These are phyloP conservation scores for Cataglyphis hispanica DNA, from an alignment of 1,140 invertebrate species.

Conservation along the genomic window DNA sequence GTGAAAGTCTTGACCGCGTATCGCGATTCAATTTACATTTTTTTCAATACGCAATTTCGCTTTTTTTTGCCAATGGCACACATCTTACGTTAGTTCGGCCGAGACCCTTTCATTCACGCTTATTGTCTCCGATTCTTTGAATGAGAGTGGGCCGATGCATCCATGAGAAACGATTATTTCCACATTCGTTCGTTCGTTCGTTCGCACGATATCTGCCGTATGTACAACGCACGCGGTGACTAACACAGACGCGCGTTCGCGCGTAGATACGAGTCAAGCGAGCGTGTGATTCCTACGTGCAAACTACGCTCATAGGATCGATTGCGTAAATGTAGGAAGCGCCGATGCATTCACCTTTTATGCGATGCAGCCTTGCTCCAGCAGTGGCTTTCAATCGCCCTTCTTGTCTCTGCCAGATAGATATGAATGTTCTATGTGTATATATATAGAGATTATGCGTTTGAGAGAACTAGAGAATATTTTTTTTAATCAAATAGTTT, in stretches of 20 bases:
- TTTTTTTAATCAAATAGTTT: background rate
- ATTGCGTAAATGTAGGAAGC: slow-evolving; percentile 85
- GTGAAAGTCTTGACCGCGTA: slow-evolving; percentile 20
- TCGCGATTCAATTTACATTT: slow-evolving; percentile 22
- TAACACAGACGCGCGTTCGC: slow-evolving; percentile 49
- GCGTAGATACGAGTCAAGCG: slow-evolving; percentile 61
- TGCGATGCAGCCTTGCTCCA: slow-evolving; percentile 79
- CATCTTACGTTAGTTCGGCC: slow-evolving; percentile 47
- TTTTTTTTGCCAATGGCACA: background rate
- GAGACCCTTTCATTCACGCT: slow-evolving; percentile 65
- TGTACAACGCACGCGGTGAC: background rate
- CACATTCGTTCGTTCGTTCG: slow-evolving; percentile 60
- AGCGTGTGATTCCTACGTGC: slow-evolving; percentile 75
- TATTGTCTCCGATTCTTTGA: slow-evolving; percentile 66
- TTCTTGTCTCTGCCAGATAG: background rate
- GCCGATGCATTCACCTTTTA: slow-evolving; percentile 85
- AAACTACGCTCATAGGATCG: slow-evolving; percentile 78
- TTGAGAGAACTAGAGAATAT: background rate
- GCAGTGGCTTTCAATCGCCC: slow-evolving; percentile 78
- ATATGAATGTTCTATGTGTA: background rate
- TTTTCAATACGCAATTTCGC: slow-evolving; percentile 16
- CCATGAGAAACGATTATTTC: slow-evolving; percentile 73
- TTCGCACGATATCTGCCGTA: slow-evolving; percentile 63
- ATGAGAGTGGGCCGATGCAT: slow-evolving; percentile 68
- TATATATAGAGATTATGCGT: background rate